Percentiles rank a stretch among this genome's conserved stretches.
These are phyloP conservation scores for Columba livia DNA, from an alignment of 2,113 vertebrate species.

Conservation along the genomic window DNA sequence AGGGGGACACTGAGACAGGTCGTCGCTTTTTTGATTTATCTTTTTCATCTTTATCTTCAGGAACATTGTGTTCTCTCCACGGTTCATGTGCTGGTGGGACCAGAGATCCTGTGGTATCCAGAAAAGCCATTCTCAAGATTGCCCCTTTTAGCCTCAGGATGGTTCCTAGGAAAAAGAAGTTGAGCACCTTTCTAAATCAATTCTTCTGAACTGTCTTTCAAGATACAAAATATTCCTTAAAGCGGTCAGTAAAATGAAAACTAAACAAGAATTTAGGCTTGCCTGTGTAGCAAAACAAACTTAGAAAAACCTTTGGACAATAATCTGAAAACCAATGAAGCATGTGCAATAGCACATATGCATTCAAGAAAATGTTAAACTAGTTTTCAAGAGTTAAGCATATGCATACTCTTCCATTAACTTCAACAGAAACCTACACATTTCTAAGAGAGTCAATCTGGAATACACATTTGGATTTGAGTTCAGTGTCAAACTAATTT, in stretches of 20 bases:
- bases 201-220: neutral
- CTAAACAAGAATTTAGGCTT: neutral
- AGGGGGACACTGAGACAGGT: conserved; percentile 94
- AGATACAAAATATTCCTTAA: neutral
- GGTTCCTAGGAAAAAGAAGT: conserved; percentile 82
- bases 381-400: neutral
- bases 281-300: neutral
- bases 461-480: neutral
- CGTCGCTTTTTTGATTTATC: conserved; percentile 89
- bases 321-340: neutral
- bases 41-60: conserved; percentile 93
- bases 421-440: neutral
- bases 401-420: neutral
- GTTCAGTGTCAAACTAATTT: neutral
- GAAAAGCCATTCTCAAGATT: conserved; percentile 90
- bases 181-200: neutral
- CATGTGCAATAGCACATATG: accelerated
- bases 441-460: neutral
- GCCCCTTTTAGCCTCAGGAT: conserved; percentile 92
- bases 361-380: neutral
- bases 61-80: conserved; percentile 90
- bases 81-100: conserved; percentile 85
- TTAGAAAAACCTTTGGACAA: neutral
- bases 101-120: conserved; percentile 88
- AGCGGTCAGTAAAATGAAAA: neutral